Conservation (phyloP, 2,113 vertebrate species). For the Rallus limicola region DNA sequence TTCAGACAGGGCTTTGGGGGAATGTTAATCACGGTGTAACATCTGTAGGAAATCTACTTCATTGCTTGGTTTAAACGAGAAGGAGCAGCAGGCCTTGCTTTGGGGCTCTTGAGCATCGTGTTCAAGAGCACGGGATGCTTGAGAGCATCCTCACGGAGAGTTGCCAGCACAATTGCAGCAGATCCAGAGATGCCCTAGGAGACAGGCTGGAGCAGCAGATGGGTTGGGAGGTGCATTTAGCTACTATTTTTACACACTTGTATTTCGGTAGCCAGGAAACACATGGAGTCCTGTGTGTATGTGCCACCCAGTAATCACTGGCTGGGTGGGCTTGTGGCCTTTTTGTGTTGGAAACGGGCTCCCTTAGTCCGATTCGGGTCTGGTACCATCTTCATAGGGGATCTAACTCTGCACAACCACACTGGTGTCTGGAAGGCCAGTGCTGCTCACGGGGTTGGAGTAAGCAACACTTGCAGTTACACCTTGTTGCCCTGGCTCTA, state of each 20-base stretch:
- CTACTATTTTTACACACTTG: background rate
- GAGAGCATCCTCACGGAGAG: background rate
- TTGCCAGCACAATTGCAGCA: background rate
- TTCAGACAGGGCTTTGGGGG: background rate
- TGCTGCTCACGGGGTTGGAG: accelerated
- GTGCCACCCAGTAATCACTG: background rate
- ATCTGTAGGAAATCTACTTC: background rate
- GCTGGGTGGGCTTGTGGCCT: background rate
- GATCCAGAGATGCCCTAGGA: background rate
- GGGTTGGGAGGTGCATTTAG: background rate
- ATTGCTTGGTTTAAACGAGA: background rate
- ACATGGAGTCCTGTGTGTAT: accelerated
- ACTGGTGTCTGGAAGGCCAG: background rate
- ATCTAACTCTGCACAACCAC: background rate
- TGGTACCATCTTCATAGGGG: no score
- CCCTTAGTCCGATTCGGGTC: background rate
- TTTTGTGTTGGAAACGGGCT: background rate
- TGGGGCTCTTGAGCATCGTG: background rate
- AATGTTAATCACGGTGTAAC: background rate
- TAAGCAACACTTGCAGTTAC: accelerated
- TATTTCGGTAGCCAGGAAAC: background rate
- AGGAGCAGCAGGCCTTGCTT: background rate
- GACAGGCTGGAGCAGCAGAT: background rate
- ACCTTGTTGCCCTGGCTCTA: background rate
- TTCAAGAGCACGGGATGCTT: background rate